A percentile compares a stretch with the other conserved stretches of the same genome.
Evolutionary conservation across 2,113 vertebrate genomes (phyloP).

Genomic region (Pluvialis apricaria): DNA sequence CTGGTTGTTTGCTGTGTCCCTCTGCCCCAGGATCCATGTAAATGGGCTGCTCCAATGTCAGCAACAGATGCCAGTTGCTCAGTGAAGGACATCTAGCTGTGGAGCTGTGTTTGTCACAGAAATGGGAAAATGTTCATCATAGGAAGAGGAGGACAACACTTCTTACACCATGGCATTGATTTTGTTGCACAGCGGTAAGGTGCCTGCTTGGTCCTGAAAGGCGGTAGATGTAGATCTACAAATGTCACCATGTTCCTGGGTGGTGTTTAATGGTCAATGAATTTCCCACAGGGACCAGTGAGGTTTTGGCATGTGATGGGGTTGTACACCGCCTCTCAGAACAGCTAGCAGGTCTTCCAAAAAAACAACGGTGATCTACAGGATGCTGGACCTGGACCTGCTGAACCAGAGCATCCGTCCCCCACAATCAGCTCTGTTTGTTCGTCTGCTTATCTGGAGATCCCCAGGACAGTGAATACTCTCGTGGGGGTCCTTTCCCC

Average conservation of each 20-base stretch:
- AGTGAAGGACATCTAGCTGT: background rate
- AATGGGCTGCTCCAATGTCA: background rate
- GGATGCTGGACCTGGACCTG: background rate
- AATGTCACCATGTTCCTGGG: background rate
- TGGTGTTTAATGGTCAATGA: background rate
- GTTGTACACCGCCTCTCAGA: background rate
- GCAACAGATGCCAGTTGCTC: background rate
- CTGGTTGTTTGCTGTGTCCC: background rate
- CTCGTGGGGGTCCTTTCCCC: background rate
- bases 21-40: rapidly evolving
- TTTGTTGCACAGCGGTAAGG: background rate
- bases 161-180: background rate
- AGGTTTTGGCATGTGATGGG: background rate
- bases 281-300: background rate
- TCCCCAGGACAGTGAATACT: background rate
- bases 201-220: background rate
- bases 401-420: background rate
- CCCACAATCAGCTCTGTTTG: background rate
- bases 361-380: background rate
- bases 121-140: background rate
- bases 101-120: background rate
- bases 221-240: background rate
- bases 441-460: background rate
- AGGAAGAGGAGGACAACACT: background rate
- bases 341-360: background rate